Evolutionary conservation across 2,888 invertebrate genomes (phyloP).

Genomic region (Patella caerulea): DNA sequence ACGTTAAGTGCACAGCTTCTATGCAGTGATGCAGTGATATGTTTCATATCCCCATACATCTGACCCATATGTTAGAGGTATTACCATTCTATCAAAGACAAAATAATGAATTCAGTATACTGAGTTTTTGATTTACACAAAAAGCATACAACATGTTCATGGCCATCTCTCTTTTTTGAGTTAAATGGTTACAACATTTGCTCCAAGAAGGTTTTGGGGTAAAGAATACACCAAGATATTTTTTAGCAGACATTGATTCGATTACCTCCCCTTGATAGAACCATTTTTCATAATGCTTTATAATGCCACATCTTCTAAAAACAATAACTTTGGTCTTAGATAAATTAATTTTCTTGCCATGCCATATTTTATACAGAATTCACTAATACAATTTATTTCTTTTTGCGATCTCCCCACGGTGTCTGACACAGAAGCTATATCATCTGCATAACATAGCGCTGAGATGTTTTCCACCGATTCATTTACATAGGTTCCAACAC

Average conservation of each 20-base stretch:
- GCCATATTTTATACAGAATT: not conserved
- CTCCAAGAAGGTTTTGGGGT: not conserved
- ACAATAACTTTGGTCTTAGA: not conserved
- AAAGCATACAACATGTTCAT: not conserved
- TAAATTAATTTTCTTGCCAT: not conserved
- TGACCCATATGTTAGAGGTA: not conserved
- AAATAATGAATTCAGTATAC: not conserved
- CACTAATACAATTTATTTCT: not conserved
- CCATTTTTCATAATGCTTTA: not conserved
- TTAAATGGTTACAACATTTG: not conserved
- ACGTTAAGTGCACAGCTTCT: not conserved
- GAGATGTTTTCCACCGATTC: not conserved
- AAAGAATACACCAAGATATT: not conserved
- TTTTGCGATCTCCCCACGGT: not conserved
- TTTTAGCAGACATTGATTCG: not conserved
- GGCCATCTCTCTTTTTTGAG: not conserved
- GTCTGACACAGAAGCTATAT: not conserved
- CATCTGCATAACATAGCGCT: not conserved
- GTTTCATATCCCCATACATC: not conserved
- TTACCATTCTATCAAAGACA: not conserved
- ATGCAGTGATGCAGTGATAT: not conserved
- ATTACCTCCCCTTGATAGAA: not conserved
- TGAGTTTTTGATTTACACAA: not conserved
- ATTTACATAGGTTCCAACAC: not conserved
- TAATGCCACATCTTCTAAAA: not conserved